These are phyloP conservation scores for Plemyria rubiginata DNA, from an alignment of 2,888 invertebrate genomes.

Conservation along the genomic window DNA sequence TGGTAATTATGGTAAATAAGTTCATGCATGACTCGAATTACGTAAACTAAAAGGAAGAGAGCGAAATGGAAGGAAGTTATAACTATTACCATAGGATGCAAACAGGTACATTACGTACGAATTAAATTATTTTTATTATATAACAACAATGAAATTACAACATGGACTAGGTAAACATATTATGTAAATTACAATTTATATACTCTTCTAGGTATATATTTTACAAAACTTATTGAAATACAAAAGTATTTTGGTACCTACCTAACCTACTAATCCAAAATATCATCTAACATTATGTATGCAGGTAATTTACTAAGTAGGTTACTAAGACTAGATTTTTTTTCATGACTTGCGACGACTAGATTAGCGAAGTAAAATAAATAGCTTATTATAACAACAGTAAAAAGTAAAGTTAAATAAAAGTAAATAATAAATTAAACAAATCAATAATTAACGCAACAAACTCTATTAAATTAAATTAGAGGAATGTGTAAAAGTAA, in stretches of 20 bases:
- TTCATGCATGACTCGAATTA: too few relatives aligned
- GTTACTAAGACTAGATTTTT: slow-evolving; percentile 55
- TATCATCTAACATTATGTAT: slow-evolving; percentile 10
- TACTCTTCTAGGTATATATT: slow-evolving; percentile 40
- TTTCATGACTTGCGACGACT: slow-evolving; percentile 56
- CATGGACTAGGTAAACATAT: slow-evolving; percentile 44
- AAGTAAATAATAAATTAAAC: slow-evolving; percentile 52
- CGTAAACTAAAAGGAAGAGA: background rate
- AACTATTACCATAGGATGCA: background rate
- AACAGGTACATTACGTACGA: background rate
- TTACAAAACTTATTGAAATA: slow-evolving; percentile 57
- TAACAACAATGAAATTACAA: slow-evolving; percentile 51
- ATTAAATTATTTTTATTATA: slow-evolving; percentile 4
- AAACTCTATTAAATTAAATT: slow-evolving; percentile 45
- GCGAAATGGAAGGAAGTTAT: background rate
- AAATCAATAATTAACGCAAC: slow-evolving; percentile 50
- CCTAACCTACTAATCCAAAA: slow-evolving; percentile 29
- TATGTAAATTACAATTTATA: slow-evolving; percentile 42
- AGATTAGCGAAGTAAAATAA: slow-evolving; percentile 49
- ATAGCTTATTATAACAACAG: slow-evolving; percentile 52
- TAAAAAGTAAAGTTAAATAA: slow-evolving; percentile 29
- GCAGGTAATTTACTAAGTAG: background rate
- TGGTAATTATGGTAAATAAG: too few relatives aligned
- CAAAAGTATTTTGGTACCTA: slow-evolving; percentile 38
- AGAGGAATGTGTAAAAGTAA: slow-evolving; percentile 61